Evolutionary conservation across 1,140 invertebrate species (phyloP).

Genomic region (Eumeta japonica): DNA sequence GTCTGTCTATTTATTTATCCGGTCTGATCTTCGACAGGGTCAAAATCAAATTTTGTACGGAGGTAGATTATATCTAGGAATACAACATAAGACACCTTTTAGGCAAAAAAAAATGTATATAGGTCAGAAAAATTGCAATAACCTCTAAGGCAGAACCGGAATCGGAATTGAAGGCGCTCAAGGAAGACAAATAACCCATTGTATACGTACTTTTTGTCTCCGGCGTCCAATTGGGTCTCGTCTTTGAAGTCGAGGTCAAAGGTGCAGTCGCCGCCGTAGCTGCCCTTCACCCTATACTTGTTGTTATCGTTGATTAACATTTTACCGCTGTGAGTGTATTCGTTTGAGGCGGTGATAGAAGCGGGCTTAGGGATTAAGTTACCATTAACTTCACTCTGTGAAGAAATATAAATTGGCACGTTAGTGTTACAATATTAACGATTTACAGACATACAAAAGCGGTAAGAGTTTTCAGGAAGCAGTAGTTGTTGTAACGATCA

Average conservation of each 20-base stretch:
- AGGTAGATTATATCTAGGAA: no score
- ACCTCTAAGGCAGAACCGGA: background rate
- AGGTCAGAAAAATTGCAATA: background rate
- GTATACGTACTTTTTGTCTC: slow-evolving; percentile 38
- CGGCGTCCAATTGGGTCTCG: slow-evolving; percentile 20
- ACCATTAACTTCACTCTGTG: slow-evolving; percentile 30
- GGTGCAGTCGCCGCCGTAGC: slow-evolving; percentile 37
- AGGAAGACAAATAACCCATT: background rate
- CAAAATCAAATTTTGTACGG: no score
- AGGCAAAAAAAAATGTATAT: background rate
- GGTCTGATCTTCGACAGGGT: no score
- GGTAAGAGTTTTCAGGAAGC: no score
- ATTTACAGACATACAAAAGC: no score
- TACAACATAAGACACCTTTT: no score
- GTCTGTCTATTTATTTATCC: no score
- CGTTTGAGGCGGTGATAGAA: slow-evolving; percentile 19
- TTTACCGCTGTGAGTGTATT: slow-evolving; percentile 14
- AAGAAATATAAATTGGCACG: slow-evolving; percentile 6
- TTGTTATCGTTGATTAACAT: slow-evolving; percentile 30
- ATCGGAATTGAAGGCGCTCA: no score
- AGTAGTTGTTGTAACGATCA: no score
- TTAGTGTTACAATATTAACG: no score
- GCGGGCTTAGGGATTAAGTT: slow-evolving; percentile 41
- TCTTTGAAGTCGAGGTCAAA: slow-evolving; percentile 20
- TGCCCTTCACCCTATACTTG: slow-evolving; percentile 39